Base-by-base conservation (phyloP, 2,113 vertebrate species). In the Lycaon pictus region DNA sequence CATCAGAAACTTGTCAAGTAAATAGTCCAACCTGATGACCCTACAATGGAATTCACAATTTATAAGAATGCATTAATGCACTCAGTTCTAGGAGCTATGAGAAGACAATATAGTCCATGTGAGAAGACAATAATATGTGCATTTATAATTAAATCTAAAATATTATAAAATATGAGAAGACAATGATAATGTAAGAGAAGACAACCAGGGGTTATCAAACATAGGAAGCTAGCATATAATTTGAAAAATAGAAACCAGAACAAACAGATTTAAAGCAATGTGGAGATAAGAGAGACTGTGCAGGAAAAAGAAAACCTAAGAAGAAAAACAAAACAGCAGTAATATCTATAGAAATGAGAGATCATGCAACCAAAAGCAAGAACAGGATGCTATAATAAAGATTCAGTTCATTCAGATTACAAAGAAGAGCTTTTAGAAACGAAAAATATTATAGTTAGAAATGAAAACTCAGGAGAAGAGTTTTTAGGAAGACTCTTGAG, bases 251-350 rank as follows among this genome's bases (percentile, higher is more conserved):
- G 53, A 76, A 22, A 58, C 20, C n/a, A 29, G 62, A 74, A 79
- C 15, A 89, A 77, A 84, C n/a, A 58, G 15, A 89, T 65, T 90
- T 80, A 91, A 90, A 96, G 20, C 29, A 84, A 53, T 16, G 80
- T 92, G 32, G 37, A 82, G 88, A 29, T 79, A 96, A 84, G 9
- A 89, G 62, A 71, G 4, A 72, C 25, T 20, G 60, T 37, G 23
- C 27, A 69, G 17, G 17, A 85, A 93, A 89, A 71, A 48, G 5
- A 84, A 96, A 32, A n/a, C 22, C 37, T 81, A 82, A 86, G 85
- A 77, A 81, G 81, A 86, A 79, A 90, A 95, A 51, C 37, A 63
- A 79, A 81, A 48, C 22, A 90, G 1, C 19, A 16, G 51, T 72
- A n/a, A 35, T 32, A 53, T 90, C 67, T 97, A 20, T 48, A 93